A percentile compares a stretch with the other conserved stretches of the same genome.
phyloP scores from a whole-genome alignment of 2,888 invertebrate species.

The Tenodera sinensis region DNA sequence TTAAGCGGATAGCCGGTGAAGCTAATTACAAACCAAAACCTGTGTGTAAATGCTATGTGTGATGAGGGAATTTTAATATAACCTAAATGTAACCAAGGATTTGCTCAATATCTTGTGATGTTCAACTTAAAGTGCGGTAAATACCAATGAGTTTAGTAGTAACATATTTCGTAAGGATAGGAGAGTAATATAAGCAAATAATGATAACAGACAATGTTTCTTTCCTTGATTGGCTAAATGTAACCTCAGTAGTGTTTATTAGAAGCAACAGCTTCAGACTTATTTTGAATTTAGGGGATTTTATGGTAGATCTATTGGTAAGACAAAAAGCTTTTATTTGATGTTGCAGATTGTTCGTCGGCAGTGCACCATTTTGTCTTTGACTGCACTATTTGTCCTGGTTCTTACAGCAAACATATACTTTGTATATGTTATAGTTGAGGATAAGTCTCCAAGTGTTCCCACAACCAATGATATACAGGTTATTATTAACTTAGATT shows the following conservation, averaged over 20 bases:
- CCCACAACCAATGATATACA: neutral
- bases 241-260: too few relatives aligned
- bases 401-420: constrained; percentile 43
- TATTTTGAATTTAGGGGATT: too few relatives aligned
- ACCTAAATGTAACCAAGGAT: neutral
- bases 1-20: too few relatives aligned
- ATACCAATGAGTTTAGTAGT: too few relatives aligned
- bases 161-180: too few relatives aligned
- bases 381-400: constrained; percentile 42
- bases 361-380: constrained; percentile 41
- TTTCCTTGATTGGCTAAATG: too few relatives aligned
- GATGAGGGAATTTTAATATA: neutral
- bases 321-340: neutral
- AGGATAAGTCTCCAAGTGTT: constrained; percentile 38
- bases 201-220: too few relatives aligned
- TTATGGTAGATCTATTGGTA: neutral
- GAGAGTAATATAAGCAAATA: too few relatives aligned
- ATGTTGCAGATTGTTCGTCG: constrained; percentile 44
- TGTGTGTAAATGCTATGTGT: neutral
- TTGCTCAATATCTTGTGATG: too few relatives aligned
- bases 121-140: too few relatives aligned
- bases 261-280: too few relatives aligned
- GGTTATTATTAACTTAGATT: neutral
- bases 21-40: neutral
- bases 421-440: constrained; percentile 44